Base-by-base conservation (phyloP, 2,797 vertebrate species). In the Gymnothorax reevesii region DNA sequence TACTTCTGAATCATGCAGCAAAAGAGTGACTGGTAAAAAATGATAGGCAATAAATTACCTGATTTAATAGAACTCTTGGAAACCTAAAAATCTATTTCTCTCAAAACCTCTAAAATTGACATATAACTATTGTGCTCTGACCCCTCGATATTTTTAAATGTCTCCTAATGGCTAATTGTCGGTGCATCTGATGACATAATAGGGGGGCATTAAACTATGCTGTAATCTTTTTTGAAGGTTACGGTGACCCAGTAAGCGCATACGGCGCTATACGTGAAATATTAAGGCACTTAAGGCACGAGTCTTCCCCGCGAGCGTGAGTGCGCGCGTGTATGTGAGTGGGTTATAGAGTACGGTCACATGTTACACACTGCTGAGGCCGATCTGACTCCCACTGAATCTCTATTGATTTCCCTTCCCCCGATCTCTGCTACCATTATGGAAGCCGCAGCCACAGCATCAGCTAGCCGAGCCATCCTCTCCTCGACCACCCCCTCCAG, bases 321-420 rank as follows among this genome's bases (percentile, higher is more conserved):
- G n/a, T 20, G 75, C 49, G 75, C 49, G 75, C 52, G 62, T 62
- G 75, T 82, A 75, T 94, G 94, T 93, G 95, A 94, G 93, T 94
- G 90, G 93, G 93, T 94, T 95, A 94, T 95, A 95, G 94, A 94
- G 94, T 94, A 94, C 93, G 94, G 75, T 55, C 94, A 92, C 95
- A 94, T 92, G 93, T 93, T 95, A 95, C 95, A 95, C 95, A 95
- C 96, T 95, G 95, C 95, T 95, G 94, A 95, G 94, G 95, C 96
- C 95, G 96, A 96, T 97, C 96, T 94, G 95, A 95, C 94, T 96
- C 90, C 93, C 95, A 93, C 96, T 94, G 96, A 97, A 96, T 96
- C 95, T 93, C 93, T 96, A 96, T 97, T 94, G 96, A 96, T 96
- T 95, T 96, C 94, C 95, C 93, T 95, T 96, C 95, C 91, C 95